Evolutionary conservation across 2,113 vertebrate genomes (phyloP).

Genomic region (Galemys pyrenaicus): DNA sequence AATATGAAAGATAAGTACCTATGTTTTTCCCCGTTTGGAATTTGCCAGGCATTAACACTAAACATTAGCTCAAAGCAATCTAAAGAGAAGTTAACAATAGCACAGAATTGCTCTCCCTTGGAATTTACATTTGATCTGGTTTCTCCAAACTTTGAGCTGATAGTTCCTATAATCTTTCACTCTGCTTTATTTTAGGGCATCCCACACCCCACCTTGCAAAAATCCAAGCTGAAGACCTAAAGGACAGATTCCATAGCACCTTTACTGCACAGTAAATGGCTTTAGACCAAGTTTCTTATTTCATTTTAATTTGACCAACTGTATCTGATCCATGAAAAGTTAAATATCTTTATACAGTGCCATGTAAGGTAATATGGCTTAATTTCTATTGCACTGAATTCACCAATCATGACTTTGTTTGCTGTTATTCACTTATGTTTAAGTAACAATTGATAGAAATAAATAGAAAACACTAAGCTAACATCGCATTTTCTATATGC

Average conservation of each 20-base stretch:
- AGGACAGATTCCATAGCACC: background rate
- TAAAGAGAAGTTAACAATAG: conserved; percentile 72
- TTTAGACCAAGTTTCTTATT: background rate
- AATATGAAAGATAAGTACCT: conserved; percentile 61
- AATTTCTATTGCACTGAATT: background rate
- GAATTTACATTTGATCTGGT: background rate
- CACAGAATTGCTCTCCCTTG: background rate
- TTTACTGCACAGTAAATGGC: background rate
- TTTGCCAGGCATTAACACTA: conserved; percentile 64
- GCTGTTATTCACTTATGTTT: background rate
- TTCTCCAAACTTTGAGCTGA: conserved; percentile 12
- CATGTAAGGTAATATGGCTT: background rate
- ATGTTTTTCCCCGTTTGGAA: conserved; percentile 43
- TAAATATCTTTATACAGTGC: background rate
- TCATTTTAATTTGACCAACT: background rate
- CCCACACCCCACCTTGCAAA: background rate
- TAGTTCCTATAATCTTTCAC: background rate
- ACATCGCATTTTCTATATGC: background rate
- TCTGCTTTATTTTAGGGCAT: background rate
- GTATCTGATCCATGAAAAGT: background rate
- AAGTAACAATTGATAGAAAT: background rate
- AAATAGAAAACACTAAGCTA: background rate
- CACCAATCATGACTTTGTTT: background rate
- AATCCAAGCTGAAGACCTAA: background rate
- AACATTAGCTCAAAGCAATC: conserved; percentile 51